Evolutionary conservation across 2,888 invertebrate species (phyloP).

Genomic region (Hirtodrosophila confusa): DNA sequence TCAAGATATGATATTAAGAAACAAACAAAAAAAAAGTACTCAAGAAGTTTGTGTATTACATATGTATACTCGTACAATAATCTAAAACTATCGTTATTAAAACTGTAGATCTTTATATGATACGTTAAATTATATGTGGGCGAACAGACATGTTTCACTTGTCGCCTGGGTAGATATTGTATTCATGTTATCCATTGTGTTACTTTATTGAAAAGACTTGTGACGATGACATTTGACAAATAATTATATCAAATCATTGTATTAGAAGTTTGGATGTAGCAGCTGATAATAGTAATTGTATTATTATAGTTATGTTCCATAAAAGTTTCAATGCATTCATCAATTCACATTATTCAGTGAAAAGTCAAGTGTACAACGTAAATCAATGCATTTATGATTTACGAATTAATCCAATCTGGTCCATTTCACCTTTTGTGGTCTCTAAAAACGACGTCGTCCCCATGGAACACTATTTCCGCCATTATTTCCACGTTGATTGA

Average conservation of each 20-base stretch:
- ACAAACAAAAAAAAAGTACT: constrained; percentile 3
- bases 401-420: constrained; percentile 13
- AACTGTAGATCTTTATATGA: constrained; percentile 14
- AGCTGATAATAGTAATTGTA: constrained; percentile 7
- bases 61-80: neutral
- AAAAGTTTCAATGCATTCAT: constrained; percentile 1
- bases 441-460: constrained; percentile 84
- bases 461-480: constrained; percentile 82
- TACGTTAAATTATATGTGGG: neutral
- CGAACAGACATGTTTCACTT: neutral
- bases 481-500: constrained; percentile 81
- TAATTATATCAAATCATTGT: constrained; percentile 19
- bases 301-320: constrained; percentile 1
- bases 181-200: neutral
- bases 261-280: constrained; percentile 1
- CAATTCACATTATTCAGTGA: constrained; percentile 9
- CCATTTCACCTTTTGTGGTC: constrained; percentile 12
- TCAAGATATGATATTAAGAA: constrained; percentile 12
- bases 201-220: constrained; percentile 21
- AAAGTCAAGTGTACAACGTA: constrained; percentile 30
- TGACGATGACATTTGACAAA: constrained; percentile 28
- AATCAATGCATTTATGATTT: constrained; percentile 12
- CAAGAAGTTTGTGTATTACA: constrained; percentile 4
- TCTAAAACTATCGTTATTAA: constrained; percentile 11
- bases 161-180: neutral